These are phyloP conservation scores for Drosophila diplacantha DNA, from an alignment of 2,888 invertebrate species.

Conservation along the genomic window DNA sequence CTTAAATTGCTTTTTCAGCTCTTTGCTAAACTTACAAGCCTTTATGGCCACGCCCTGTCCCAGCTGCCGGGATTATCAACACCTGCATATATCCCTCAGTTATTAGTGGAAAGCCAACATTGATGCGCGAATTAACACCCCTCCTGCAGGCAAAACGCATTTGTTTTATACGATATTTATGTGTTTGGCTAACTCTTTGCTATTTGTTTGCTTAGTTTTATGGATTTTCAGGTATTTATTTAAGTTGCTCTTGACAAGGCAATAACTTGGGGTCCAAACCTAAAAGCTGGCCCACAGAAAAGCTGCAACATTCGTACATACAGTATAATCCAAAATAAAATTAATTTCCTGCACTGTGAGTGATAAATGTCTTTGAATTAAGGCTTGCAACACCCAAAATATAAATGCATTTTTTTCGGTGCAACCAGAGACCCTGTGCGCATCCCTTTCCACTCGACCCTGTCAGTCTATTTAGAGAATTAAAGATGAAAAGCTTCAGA, in stretches of 20 bases:
- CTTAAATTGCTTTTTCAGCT: neutral
- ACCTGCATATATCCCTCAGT: neutral
- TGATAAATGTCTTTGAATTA: neutral
- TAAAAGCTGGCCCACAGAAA: neutral
- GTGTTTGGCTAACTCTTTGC: neutral
- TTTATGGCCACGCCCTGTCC: constrained; percentile 1
- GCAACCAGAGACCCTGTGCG: constrained; percentile 17
- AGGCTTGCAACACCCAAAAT: neutral
- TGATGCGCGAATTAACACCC: neutral
- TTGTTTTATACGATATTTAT: neutral
- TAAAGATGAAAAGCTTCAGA: constrained; percentile 65
- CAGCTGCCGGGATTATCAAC: neutral
- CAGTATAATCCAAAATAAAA: neutral
- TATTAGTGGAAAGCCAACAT: constrained; percentile 6
- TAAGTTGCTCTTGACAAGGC: neutral
- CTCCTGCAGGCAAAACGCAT: neutral
- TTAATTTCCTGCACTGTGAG: neutral
- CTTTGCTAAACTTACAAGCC: neutral
- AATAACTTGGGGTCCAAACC: neutral
- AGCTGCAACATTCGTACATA: too few relatives aligned
- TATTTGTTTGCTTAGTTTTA: neutral
- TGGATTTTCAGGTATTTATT: neutral
- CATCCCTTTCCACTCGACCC: constrained; percentile 27
- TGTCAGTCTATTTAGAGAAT: constrained; percentile 70
- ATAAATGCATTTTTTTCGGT: constrained; percentile 8